phyloP scores from a whole-genome alignment of 2,113 vertebrate species.

The Excalfactoria chinensis region DNA sequence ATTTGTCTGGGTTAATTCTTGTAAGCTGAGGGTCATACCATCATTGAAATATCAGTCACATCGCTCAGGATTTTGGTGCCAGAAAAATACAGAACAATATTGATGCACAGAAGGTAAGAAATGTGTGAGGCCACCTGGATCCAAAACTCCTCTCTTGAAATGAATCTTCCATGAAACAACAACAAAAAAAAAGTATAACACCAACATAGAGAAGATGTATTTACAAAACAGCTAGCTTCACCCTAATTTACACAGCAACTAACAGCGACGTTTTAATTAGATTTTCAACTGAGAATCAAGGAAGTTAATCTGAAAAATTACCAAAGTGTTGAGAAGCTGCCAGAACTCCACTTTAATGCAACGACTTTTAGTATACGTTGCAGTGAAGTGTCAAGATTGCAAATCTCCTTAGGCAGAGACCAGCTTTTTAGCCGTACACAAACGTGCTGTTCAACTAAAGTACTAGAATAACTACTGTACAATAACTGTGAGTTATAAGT shows the following conservation, averaged over 20 bases:
- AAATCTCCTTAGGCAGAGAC: background rate
- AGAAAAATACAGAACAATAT: background rate
- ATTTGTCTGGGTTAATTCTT: background rate
- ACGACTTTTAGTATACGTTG: background rate
- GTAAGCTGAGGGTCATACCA: background rate
- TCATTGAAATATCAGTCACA: background rate
- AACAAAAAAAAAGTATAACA: background rate
- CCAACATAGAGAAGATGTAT: background rate
- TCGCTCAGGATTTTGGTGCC: background rate
- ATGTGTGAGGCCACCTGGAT: background rate
- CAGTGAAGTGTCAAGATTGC: background rate
- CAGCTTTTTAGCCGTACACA: background rate
- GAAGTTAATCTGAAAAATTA: background rate
- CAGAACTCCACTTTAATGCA: rapidly evolving
- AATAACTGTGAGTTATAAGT: background rate
- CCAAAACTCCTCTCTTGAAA: background rate
- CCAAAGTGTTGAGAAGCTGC: background rate
- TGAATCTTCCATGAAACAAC: background rate
- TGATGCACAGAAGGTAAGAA: background rate
- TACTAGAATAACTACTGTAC: background rate
- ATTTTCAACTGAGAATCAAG: background rate
- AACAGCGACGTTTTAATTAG: background rate
- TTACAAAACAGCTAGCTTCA: background rate
- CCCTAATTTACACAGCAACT: background rate
- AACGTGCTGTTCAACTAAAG: background rate